A percentile compares a stretch with the other conserved stretches of the same genome.
Conservation (phyloP, 2,888 invertebrate genomes). For the Panzeria rudis region DNA sequence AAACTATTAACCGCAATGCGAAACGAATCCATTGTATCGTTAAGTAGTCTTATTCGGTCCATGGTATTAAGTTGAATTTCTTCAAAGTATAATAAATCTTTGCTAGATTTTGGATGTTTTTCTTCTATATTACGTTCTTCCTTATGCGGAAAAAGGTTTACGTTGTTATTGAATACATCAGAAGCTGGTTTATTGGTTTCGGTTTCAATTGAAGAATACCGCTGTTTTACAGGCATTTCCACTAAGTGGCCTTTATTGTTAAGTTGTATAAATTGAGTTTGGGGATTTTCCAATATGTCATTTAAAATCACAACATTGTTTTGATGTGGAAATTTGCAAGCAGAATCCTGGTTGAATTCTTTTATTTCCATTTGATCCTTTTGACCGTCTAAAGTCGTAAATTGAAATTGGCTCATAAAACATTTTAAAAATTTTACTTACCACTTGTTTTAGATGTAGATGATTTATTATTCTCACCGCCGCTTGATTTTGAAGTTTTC, state of each 20-base stretch:
- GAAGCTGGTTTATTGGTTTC: not conserved
- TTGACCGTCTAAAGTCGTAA: constrained; percentile 27
- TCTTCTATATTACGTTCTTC: not conserved
- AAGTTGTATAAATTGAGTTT: constrained; percentile 78
- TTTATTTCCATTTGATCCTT: constrained; percentile 33
- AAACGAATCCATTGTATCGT: constrained; percentile 75
- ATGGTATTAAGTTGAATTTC: constrained; percentile 73
- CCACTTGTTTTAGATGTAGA: constrained; percentile 42
- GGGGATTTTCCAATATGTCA: constrained; percentile 79
- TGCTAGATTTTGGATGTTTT: not conserved
- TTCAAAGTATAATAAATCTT: constrained; percentile 76
- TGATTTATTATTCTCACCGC: constrained; percentile 8
- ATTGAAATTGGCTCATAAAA: not conserved
- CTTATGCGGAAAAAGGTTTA: not conserved
- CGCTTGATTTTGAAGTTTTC: constrained; percentile 41
- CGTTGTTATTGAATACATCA: constrained; percentile 42
- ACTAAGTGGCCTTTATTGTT: constrained; percentile 61
- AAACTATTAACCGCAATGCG: constrained; percentile 74
- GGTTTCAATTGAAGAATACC: not conserved
- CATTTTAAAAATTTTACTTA: not conserved
- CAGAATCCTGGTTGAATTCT: not conserved
- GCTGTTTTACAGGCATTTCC: constrained; percentile 7
- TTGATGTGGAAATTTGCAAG: not conserved
- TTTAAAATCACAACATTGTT: constrained; percentile 78
- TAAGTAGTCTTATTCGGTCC: constrained; percentile 75